Conservation (phyloP, 2,888 invertebrate genomes). For the Pinctada fucata region DNA sequence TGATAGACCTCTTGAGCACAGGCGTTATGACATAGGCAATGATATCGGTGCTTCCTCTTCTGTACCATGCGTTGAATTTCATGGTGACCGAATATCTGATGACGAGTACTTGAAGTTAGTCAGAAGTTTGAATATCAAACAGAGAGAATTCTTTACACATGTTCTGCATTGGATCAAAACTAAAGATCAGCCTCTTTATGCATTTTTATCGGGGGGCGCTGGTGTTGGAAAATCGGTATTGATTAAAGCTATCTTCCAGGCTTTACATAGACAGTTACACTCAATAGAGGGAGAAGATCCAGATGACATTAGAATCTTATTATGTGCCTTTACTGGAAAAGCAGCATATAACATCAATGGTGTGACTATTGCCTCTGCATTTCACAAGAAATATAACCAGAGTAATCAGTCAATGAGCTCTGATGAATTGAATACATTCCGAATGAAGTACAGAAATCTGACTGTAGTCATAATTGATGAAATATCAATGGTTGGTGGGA, state of each 20-base stretch:
- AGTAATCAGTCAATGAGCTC: too few species aligned
- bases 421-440: conserved; percentile 43
- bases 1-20: conserved; percentile 7
- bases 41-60: conserved; percentile 34
- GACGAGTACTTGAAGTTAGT: too few species aligned
- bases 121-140: too few species aligned
- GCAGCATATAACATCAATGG: conserved; percentile 45
- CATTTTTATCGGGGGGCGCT: conserved; percentile 30
- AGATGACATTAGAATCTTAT: too few species aligned
- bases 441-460: conserved; percentile 45
- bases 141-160: too few species aligned
- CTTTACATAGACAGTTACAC: too few species aligned
- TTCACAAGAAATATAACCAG: conserved; percentile 19
- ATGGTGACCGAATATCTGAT: too few species aligned
- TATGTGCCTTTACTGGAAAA: too few species aligned
- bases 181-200: conserved; percentile 39
- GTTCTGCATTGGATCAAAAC: conserved; percentile 29
- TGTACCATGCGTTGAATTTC: not conserved
- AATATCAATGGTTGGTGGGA: conserved; percentile 35
- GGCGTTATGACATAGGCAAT: conserved; percentile 44
- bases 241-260: conserved; percentile 6
- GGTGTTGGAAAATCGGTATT: conserved; percentile 49
- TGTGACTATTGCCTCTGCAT: conserved; percentile 40
- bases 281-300: too few species aligned
- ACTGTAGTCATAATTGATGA: conserved; percentile 25